Conservation (phyloP, 2,797 vertebrate species). For the Nasua narica region DNA sequence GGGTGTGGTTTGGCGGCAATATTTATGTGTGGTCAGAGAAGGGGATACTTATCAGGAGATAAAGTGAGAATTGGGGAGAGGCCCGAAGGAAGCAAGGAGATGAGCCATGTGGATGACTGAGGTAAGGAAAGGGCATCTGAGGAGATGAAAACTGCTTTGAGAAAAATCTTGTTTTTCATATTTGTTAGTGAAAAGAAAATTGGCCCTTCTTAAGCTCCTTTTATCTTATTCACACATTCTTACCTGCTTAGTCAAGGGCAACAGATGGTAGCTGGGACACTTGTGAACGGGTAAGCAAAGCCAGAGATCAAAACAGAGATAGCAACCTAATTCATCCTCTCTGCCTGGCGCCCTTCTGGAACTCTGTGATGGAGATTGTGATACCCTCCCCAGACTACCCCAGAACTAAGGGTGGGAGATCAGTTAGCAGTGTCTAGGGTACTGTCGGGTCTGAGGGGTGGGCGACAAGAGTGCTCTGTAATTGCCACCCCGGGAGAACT, state of each 20-base stretch:
- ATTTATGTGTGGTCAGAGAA: neutral
- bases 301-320: neutral
- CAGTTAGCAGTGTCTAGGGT: neutral
- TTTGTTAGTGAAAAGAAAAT: neutral
- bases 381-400: neutral
- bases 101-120: neutral
- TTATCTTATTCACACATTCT: neutral
- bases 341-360: fast-evolving
- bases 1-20: neutral
- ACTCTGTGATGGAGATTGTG: neutral
- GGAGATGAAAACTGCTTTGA: neutral
- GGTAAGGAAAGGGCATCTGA: neutral
- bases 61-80: neutral
- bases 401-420: neutral
- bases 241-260: neutral
- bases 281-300: neutral
- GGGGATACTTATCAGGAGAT: neutral
- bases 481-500: neutral
- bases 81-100: neutral
- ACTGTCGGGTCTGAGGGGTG: neutral
- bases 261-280: neutral
- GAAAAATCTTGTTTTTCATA: neutral
- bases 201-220: neutral
- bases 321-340: neutral
- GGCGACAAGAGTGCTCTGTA: fast-evolving